phyloP scores from a whole-genome alignment of 2,113 vertebrate genomes.

The Atractosteus spatula region DNA sequence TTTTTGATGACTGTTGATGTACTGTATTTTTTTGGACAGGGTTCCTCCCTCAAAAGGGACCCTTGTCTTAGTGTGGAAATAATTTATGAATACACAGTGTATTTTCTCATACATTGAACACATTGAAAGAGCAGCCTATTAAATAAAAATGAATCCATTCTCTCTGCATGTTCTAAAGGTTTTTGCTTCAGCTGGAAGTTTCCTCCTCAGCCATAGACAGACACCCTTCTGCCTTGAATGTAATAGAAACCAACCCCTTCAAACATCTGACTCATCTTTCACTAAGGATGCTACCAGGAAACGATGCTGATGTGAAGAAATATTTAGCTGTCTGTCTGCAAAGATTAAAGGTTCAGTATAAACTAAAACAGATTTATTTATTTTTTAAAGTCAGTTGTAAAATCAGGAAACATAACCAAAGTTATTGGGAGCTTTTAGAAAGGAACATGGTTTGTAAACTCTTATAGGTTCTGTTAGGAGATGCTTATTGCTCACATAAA shows the following conservation, averaged over 20 bases:
- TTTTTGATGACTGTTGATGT: no score
- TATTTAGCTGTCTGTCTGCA: conserved; percentile 15
- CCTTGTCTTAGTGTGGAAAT: no score
- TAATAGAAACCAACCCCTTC: conserved; percentile 26
- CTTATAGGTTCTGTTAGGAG: no score
- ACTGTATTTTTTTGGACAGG: no score
- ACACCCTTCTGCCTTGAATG: conserved; percentile 8
- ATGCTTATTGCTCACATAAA: no score
- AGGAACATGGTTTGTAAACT: no score
- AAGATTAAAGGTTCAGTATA: not conserved
- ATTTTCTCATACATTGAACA: no score
- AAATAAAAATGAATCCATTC: not conserved
- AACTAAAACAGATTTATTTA: not conserved
- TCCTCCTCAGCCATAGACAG: conserved; percentile 6
- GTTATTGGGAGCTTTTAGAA: no score
- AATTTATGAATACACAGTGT: no score
- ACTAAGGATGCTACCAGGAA: conserved; percentile 27
- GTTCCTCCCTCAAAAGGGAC: no score
- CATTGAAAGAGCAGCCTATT: no score
- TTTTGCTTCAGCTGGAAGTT: conserved; percentile 29
- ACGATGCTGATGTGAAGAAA: conserved; percentile 8
- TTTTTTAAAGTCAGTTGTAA: not conserved
- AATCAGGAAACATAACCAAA: no score
- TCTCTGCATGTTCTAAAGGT: not conserved
- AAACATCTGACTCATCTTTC: conserved; percentile 24